Conservation (phyloP, 2,113 vertebrate genomes). For the Prietella phreatophila region DNA sequence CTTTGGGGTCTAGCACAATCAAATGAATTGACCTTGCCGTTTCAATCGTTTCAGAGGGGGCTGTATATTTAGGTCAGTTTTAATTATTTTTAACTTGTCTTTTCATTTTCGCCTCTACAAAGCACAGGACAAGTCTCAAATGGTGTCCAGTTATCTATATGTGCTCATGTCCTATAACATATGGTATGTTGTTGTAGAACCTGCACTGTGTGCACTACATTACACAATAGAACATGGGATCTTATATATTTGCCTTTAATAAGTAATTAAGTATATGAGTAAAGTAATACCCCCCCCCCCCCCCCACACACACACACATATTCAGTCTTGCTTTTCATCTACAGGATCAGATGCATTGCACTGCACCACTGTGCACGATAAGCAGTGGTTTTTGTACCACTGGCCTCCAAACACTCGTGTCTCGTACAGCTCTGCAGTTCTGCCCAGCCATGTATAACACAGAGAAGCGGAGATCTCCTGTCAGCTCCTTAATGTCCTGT, state of each 20-base stretch:
- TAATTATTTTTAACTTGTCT: background rate
- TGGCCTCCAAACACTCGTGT: background rate
- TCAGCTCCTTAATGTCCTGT: slow-evolving; percentile 52
- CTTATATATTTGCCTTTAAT: background rate
- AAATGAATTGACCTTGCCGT: too few species aligned
- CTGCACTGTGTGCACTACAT: background rate
- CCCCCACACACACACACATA: too few species aligned
- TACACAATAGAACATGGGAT: background rate
- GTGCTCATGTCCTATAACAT: background rate
- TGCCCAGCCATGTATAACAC: slow-evolving; percentile 35
- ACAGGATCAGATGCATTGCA: too few species aligned
- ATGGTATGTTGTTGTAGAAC: background rate
- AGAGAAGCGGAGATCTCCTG: slow-evolving; percentile 17
- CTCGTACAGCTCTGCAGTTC: background rate
- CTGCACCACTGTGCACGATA: too few species aligned
- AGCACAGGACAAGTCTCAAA: background rate
- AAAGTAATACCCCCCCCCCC: too few species aligned
- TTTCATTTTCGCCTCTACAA: background rate
- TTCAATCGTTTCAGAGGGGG: too few species aligned
- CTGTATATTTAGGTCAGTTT: background rate
- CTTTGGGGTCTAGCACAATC: too few species aligned
- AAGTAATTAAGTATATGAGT: background rate
- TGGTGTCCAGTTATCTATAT: background rate
- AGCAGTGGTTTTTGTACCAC: background rate
- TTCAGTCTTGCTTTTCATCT: too few species aligned